Evolutionary conservation across 1,140 invertebrate species (phyloP), one percentile per base, ranked within the genome.

Genomic region (Globodera ellingtonae): DNA sequence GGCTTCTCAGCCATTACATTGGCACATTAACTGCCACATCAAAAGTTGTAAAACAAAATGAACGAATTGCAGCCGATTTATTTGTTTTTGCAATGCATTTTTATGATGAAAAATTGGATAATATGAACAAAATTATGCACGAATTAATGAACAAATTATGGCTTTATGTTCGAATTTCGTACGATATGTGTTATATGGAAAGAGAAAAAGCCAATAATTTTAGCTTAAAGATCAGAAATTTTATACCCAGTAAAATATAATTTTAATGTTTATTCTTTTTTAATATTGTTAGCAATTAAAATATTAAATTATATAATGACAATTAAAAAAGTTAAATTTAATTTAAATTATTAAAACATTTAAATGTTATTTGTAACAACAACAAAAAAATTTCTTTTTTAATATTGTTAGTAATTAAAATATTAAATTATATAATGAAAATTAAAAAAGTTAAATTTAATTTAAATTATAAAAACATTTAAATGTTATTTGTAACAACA

Each of bases 81-180:
- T 62, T 62, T 62, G 56, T 62, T 35, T 35, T 35, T 10, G 56
- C 56, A 62, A 62, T 62, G 56, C 13, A 62, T 18, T 13, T 62
- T 18, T 18, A 18, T 13, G 56, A 15, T 18, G 56, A 62, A 62
- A 18, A 62, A 18, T 2, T 62, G 13, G 4, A 62, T 6, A 18
- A 62, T 18, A 4, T 62, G 18, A 62, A 18, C 18, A 62, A 62
- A 62, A 0, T 18, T 18, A 62, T 62, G 56, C 56, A 62, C 13
- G 56, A 62, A 62, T 62, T 62, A 62, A 62, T 62, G 56, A 18
- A 18, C 56, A 62, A 62, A 62, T 62, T n/a, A 62, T 62, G 56
- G 13, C 18, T 62, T 18, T 62, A 18, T 18, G 15, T 62, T 1
- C 56, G 56, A 1, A 62, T 62, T 62, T 13, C 56, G 56, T 62